Conservation (phyloP, 2,113 vertebrate genomes). For the Sinocyclocheilus anshuiensis region DNA sequence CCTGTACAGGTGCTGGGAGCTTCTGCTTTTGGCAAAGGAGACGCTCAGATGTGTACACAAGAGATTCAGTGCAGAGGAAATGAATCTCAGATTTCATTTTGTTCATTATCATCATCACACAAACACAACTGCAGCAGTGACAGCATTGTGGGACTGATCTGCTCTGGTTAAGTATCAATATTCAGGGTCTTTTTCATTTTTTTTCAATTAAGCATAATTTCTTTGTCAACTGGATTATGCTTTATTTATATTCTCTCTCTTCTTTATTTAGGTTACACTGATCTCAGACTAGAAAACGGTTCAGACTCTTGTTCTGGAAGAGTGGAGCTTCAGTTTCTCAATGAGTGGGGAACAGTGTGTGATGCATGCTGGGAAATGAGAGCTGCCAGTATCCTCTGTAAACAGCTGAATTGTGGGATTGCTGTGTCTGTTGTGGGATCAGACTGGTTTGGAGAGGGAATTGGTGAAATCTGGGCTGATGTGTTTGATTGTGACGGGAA, state of each 20-base stretch:
- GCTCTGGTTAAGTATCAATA: too few species aligned
- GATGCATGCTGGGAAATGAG: conserved; percentile 47
- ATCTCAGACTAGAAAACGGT: not conserved
- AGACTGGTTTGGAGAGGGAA: too few species aligned
- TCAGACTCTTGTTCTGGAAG: not conserved
- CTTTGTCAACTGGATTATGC: too few species aligned
- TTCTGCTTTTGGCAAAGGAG: not conserved
- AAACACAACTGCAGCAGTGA: not conserved
- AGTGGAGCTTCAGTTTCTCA: not conserved
- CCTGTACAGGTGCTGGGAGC: too few species aligned
- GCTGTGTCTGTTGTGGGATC: too few species aligned
- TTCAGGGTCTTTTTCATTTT: too few species aligned
- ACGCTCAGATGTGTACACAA: not conserved
- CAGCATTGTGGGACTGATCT: not conserved
- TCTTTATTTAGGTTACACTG: not conserved
- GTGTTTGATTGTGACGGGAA: too few species aligned
- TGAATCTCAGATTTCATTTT: not conserved
- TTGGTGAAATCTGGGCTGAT: too few species aligned
- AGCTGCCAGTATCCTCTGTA: conserved; percentile 54
- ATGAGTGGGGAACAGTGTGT: conserved; percentile 36
- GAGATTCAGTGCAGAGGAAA: conserved; percentile 1
- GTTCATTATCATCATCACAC: not conserved
- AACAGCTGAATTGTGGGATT: conserved; percentile 54
- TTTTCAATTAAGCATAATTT: not conserved
- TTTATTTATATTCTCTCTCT: too few species aligned